These are phyloP conservation scores for Mungos mungo DNA, from an alignment of 2,113 vertebrate species.

Conservation along the genomic window DNA sequence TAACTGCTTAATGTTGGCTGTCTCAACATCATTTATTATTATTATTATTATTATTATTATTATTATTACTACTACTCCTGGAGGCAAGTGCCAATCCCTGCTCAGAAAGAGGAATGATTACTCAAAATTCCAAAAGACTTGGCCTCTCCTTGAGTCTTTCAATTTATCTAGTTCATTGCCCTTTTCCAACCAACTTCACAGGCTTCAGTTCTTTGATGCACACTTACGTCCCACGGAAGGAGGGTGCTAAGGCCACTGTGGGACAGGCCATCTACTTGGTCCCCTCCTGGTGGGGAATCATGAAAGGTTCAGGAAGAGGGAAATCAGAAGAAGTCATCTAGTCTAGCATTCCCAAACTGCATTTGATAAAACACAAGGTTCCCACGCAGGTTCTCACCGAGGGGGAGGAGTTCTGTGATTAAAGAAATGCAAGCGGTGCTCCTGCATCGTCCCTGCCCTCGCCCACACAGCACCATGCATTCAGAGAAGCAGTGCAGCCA, in stretches of 20 bases:
- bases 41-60: no score
- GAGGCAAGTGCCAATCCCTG: not conserved
- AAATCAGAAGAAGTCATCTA: not conserved
- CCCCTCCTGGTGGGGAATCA: not conserved
- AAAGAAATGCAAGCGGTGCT: not conserved
- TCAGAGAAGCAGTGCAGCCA: not conserved
- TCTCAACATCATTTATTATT: not conserved
- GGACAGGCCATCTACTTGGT: not conserved
- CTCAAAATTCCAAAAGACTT: not conserved
- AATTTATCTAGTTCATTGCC: not conserved
- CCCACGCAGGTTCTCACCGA: not conserved
- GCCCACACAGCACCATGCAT: not conserved
- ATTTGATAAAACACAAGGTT: not conserved
- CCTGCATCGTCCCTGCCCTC: no score
- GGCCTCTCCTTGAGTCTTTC: not conserved
- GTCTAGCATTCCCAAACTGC: not conserved
- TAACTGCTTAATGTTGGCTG: not conserved
- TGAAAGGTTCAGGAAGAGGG: not conserved
- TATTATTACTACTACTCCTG: not conserved
- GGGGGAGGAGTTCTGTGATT: not conserved
- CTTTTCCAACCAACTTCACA: not conserved
- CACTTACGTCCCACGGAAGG: not conserved
- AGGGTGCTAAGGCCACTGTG: not conserved
- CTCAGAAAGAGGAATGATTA: not conserved
- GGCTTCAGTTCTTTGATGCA: not conserved